Base-by-base conservation (phyloP, 2,113 vertebrate species). In the Etheostoma cragini region DNA sequence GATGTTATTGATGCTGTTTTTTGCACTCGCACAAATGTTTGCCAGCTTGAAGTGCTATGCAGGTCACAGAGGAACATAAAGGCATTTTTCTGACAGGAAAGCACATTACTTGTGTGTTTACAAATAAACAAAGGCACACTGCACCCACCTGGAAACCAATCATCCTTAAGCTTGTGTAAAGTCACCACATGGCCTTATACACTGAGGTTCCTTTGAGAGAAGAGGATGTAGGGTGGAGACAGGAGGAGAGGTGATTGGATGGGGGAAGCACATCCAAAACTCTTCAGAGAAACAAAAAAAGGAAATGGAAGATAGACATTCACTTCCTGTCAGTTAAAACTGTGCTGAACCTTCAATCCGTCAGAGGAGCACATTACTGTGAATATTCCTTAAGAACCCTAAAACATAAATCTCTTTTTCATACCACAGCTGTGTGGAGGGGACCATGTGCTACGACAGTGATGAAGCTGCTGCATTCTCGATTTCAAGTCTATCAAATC, bases 401-500 rank as follows among this genome's bases (percentile, higher is more conserved):
- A 15, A 68, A 64, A 61, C 54, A 1, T 61, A 1, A 26, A 26
- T 16, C 42, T 47, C 64, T 80, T 71, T 86, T 57, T 85, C 75
- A 61, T 2, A 79, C 81, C 8, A 0, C 84, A 99, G 98, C 93
- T 97, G 96, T 53, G 92, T 97, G 70, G 97, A 98, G 86, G 97
- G 94, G 88, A 94, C 92, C 47, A 80, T 89, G 76, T 97, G 96
- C 93, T 98, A 98, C 0, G 97, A 99, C 94, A 98, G 97, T 0
- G 97, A 99, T 0, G 97, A 99, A 16, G 96, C 97, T 76, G 97
- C 97, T 49, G 89, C 97, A 0, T 96, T 96, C 80, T 98, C 97
- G 0, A 88, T 98, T 49, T 97, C 97, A 88, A 98, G 97, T 81
- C 90, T 97, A 13, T 99, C 98, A 64, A 99, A 97, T 87, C 97